Base-by-base conservation (phyloP, 2,797 vertebrate genomes). In the Smutsia gigantea region DNA sequence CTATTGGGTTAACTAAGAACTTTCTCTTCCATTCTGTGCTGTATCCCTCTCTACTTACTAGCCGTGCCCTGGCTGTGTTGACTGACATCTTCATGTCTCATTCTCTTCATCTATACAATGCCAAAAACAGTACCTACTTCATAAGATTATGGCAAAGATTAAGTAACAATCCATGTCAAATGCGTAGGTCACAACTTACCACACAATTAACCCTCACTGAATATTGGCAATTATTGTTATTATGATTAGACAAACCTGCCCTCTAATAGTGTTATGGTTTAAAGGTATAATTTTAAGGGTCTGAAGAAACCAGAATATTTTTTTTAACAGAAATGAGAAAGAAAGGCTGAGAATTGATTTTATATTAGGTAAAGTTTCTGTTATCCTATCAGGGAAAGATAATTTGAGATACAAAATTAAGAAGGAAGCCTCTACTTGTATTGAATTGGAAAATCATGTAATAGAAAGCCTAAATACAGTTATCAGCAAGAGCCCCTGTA, bases 1-100 rank as follows among this genome's bases (percentile, higher is more conserved):
- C 39, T 94, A 63, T 3, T 94, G 37, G n/a, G 77, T 96, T 93
- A 78, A 75, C 55, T 94, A 90, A 90, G n/a, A 95, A 93, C 23
- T 34, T 75, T 93, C 37, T 59, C n/a, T 75, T 3, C 49, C 13
- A 75, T 11, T 68, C 55, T 85, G 59, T 92, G 21, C 9, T 90
- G 0, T 92, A 15, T 46, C 11, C 17, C 29, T 77, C 37, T 82
- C n/a, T 86, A 29, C 39, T 42, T 69, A 74, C 6, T 31, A 93
- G 87, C 14, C 87, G 31, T 64, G 5, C 27, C 13, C 90, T 64
- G 51, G 7, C 6, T 19, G 78, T 78, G 4, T 53, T 96, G 14
- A 15, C 81, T 87, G 71, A 89, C 7, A 46, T 78, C 78, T 91
- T 89, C 19, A 64, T 68, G 37, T 55, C 31, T 87, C 64, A 71